These are phyloP conservation scores for Epirrhoe tristata DNA, from an alignment of 2,888 invertebrate genomes.

Conservation along the genomic window DNA sequence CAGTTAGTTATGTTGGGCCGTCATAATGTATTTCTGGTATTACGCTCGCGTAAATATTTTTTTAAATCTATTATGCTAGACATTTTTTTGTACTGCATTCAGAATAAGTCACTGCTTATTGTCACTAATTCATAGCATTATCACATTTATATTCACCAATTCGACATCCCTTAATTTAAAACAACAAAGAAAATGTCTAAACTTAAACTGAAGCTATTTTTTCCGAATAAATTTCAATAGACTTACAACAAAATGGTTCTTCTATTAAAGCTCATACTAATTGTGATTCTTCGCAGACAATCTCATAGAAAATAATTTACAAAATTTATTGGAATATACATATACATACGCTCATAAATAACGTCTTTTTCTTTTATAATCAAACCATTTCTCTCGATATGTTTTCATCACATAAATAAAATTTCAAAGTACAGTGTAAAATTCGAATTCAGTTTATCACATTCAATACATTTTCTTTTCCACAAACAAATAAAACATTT, in stretches of 20 bases:
- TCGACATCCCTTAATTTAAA: slow-evolving; percentile 33
- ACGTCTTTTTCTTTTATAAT: background rate
- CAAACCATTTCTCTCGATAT: slow-evolving; percentile 11
- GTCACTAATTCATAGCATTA: slow-evolving; percentile 49
- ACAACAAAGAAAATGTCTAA: slow-evolving; percentile 30
- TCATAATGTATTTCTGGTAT: background rate
- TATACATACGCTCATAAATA: background rate
- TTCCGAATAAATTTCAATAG: slow-evolving; percentile 7
- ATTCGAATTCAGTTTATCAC: slow-evolving; percentile 37
- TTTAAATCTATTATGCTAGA: slow-evolving; percentile 26
- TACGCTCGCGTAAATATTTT: slow-evolving; percentile 5
- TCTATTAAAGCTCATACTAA: slow-evolving; percentile 19
- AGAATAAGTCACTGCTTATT: slow-evolving; percentile 46
- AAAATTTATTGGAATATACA: slow-evolving; percentile 5
- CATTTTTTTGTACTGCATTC: slow-evolving; percentile 51
- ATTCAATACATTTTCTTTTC: slow-evolving; percentile 39
- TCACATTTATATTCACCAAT: slow-evolving; percentile 43
- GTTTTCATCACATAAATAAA: slow-evolving; percentile 4
- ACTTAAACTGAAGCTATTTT: background rate
- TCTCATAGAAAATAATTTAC: slow-evolving; percentile 9
- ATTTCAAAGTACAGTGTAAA: slow-evolving; percentile 15
- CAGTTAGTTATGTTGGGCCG: no score
- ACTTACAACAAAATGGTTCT: slow-evolving; percentile 6
- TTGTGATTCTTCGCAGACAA: slow-evolving; percentile 21
- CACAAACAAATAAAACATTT: slow-evolving; percentile 9